A percentile compares a stretch with the other conserved stretches of the same genome.
phyloP scores from a whole-genome alignment of 2,797 vertebrate species.

The Morelia viridis region DNA sequence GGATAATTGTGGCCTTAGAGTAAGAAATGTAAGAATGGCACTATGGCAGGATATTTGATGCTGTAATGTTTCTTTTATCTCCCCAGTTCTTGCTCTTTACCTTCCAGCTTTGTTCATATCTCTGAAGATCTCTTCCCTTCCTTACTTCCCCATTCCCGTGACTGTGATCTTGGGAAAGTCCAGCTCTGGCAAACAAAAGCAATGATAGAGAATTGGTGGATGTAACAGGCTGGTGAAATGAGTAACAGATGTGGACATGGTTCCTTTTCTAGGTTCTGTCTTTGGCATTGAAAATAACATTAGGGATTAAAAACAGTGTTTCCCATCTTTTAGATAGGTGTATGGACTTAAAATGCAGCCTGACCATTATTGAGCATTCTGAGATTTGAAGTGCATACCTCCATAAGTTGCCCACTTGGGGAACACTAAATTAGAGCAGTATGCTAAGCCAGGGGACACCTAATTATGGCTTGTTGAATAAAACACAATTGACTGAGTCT shows the following conservation, averaged over 20 bases:
- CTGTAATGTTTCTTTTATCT: neutral
- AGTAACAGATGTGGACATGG: neutral
- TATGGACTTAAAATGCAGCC: neutral
- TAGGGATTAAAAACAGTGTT: neutral
- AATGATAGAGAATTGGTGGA: neutral
- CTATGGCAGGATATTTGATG: neutral
- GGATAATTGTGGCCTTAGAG: slow-evolving; percentile 11
- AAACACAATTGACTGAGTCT: neutral
- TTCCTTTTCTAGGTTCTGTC: neutral
- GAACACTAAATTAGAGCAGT: neutral
- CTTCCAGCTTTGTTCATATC: neutral
- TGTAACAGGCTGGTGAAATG: neutral
- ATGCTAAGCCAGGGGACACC: neutral
- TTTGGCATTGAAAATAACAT: neutral
- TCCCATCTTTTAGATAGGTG: neutral
- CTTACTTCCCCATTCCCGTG: neutral
- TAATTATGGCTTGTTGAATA: neutral
- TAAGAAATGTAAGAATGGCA: neutral
- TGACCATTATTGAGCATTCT: neutral
- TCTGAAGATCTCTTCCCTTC: neutral
- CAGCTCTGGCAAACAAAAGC: neutral
- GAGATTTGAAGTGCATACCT: neutral
- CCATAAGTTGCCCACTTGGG: neutral
- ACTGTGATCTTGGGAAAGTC: neutral
- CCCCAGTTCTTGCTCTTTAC: neutral